Base-by-base conservation (phyloP, 2,797 vertebrate species). In the Lepilemur septentrionalis region DNA sequence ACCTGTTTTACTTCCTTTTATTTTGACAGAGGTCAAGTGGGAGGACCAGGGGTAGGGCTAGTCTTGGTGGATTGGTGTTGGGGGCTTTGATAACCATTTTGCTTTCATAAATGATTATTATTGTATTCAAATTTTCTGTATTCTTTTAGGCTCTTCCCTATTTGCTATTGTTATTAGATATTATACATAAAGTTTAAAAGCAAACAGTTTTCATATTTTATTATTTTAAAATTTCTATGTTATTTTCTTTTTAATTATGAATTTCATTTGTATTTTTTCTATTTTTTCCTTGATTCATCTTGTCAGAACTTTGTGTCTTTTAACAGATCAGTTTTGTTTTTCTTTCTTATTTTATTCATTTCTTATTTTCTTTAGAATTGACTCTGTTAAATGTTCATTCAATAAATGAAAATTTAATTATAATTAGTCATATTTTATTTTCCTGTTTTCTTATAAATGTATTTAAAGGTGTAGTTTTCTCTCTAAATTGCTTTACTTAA, bases 151-250 rank as follows among this genome's bases (percentile, higher is more conserved):
- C 13, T 2, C 2, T 85, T 94, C 4, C 5, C 8, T 43, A 57
- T 79, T 93, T 91, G n/a, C 4, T 55, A 52, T 61, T 84, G 82
- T 83, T 75, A 72, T 79, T 73, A 76, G n/a, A 28, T 86, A 94
- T 65, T 80, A 28, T 59, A 32, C 30, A 69, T 86, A 83, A 82
- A 80, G 50, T 88, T 94, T 57, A 85, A 87, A 79, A 93, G 15
- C 11, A 89, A n/a, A 17, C 41, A 46, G 18, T 82, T 95, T 88
- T 83, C 43, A 75, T 95, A 70, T 59, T 52, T 63, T 38, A 61
- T 46, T 67, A 91, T 93, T 95, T 93, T 7, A n/a, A 91, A 73
- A 65, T 65, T 86, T 86, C 32, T 76, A 59, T 46, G 9, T 59
- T 82, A 11, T 57, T 79, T 69, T 82, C 15, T 11, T 84, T 93